phyloP scores from a whole-genome alignment of 2,113 vertebrate species.

The Hucho hucho region DNA sequence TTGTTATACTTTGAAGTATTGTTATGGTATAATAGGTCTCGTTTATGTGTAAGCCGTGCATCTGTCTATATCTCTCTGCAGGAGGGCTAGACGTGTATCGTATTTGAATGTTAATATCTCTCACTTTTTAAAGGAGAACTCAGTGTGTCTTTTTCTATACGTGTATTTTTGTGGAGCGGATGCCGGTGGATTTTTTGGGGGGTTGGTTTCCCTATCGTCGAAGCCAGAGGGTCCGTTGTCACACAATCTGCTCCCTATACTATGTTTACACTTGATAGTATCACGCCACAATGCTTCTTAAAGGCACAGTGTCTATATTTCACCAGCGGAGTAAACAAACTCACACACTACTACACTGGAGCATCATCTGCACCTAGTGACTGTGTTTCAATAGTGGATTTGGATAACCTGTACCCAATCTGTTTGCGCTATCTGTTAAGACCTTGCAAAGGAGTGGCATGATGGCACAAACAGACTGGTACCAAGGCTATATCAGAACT shows the following conservation, averaged over 20 bases:
- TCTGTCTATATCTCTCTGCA: constrained; percentile 94
- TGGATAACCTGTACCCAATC: background rate
- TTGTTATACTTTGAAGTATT: constrained; percentile 79
- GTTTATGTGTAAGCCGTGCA: constrained; percentile 84
- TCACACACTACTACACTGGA: background rate
- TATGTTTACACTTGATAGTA: constrained; percentile 88
- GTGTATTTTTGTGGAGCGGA: constrained; percentile 99
- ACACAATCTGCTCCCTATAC: constrained; percentile 88
- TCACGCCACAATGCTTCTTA: constrained; percentile 99
- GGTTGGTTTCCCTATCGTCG: constrained; percentile 92
- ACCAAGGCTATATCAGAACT: no score
- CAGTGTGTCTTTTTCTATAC: constrained; percentile 99
- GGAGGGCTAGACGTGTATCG: constrained; percentile 99
- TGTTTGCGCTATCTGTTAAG: no score
- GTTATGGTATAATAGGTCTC: constrained; percentile 81
- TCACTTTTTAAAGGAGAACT: constrained; percentile 88
- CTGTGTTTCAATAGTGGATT: constrained; percentile 54
- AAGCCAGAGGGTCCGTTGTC: constrained; percentile 84
- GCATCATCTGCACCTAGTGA: constrained; percentile 20
- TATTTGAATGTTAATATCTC: constrained; percentile 99
- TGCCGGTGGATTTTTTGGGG: constrained; percentile 89
- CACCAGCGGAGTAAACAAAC: constrained; percentile 73
- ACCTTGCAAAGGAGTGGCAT: no score
- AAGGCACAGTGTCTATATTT: constrained; percentile 92
- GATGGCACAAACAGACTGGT: no score